These are phyloP conservation scores for Bactericera cockerelli DNA, from an alignment of 1,140 invertebrate genomes.

Conservation along the genomic window DNA sequence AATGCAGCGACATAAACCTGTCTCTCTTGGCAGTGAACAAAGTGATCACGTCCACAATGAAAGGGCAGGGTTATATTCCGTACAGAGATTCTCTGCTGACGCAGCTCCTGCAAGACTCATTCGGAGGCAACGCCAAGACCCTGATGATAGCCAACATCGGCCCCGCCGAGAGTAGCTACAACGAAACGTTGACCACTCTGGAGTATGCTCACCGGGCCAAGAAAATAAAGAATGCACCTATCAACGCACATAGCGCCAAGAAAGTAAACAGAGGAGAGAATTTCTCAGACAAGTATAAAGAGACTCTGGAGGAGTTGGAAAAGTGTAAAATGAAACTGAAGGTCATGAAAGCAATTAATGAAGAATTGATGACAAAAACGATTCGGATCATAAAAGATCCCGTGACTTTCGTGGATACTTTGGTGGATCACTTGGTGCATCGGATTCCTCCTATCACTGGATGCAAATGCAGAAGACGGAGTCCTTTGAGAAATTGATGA, in stretches of 20 bases:
- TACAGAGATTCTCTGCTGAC: conserved; percentile 89
- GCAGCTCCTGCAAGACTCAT: conserved; percentile 72
- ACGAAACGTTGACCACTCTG: conserved; percentile 80
- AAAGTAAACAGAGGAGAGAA: too few species aligned
- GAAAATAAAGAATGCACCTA: conserved; percentile 86
- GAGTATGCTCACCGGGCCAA: conserved; percentile 83
- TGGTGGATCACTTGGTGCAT: too few species aligned
- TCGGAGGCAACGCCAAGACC: conserved; percentile 87
- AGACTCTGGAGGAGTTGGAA: too few species aligned
- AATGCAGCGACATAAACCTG: conserved; percentile 86
- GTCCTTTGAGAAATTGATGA: too few species aligned
- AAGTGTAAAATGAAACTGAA: too few species aligned
- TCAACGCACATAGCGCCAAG: conserved; percentile 38
- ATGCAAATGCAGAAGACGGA: too few species aligned
- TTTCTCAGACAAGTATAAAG: too few species aligned
- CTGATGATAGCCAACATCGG: conserved; percentile 95
- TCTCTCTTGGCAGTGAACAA: conserved; percentile 80
- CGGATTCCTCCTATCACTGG: too few species aligned
- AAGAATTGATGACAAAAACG: too few species aligned
- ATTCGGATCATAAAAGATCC: too few species aligned
- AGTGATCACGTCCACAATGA: conserved; percentile 81
- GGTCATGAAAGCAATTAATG: too few species aligned
- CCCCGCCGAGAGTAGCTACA: conserved; percentile 84
- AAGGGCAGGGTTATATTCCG: conserved; percentile 67
- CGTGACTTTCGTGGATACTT: too few species aligned